These are phyloP conservation scores for Anabas testudineus DNA, from an alignment of 2,797 vertebrate species.

Conservation along the genomic window DNA sequence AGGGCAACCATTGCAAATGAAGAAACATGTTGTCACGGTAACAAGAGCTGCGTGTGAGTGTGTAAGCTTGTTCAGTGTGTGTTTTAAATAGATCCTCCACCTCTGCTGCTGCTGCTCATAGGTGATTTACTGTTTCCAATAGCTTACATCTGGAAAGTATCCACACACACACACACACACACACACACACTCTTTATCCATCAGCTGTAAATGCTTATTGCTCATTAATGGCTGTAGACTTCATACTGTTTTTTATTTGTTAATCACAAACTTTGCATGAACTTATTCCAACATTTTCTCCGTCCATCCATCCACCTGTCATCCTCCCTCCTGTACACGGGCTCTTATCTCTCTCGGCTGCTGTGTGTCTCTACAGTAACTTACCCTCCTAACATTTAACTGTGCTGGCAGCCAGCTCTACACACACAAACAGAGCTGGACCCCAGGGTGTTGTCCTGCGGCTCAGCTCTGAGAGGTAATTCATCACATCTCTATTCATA, in stretches of 20 bases:
- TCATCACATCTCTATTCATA: constrained; percentile 77
- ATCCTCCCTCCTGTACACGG: background rate
- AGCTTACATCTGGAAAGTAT: constrained; percentile 11
- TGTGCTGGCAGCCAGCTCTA: constrained; percentile 5
- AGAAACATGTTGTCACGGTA: constrained; percentile 78
- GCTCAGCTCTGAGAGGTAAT: constrained; percentile 67
- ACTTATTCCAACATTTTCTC: too few relatives aligned
- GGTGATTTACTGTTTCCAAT: constrained; percentile 48
- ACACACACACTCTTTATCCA: background rate
- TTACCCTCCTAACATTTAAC: background rate
- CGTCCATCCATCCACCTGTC: too few relatives aligned
- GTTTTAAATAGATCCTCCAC: constrained; percentile 72
- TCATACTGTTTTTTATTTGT: too few relatives aligned
- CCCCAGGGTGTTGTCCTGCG: constrained; percentile 62
- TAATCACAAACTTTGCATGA: too few relatives aligned
- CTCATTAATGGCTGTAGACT: too few relatives aligned
- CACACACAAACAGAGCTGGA: constrained; percentile 19
- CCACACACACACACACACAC: constrained; percentile 1
- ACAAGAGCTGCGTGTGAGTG: constrained; percentile 50
- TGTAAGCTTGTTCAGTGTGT: constrained; percentile 22
- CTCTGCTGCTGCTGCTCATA: constrained; percentile 43
- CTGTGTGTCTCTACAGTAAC: background rate
- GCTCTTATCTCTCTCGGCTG: background rate
- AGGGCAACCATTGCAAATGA: constrained; percentile 76
- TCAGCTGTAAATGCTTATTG: background rate